Evolutionary conservation across 2,797 vertebrate genomes (phyloP).

Genomic region (Huso huso): DNA sequence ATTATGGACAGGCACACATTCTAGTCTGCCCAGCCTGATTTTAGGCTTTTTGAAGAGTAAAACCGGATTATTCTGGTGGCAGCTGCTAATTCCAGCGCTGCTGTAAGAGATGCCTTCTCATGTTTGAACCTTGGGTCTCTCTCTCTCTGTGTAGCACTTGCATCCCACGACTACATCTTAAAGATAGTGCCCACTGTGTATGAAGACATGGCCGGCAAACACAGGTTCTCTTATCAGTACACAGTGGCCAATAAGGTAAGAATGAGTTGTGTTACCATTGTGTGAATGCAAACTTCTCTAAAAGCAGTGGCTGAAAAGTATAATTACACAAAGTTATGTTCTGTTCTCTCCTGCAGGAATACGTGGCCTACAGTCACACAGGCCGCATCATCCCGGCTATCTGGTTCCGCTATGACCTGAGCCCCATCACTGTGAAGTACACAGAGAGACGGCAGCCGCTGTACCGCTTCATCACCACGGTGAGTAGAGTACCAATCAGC

Average conservation of each 20-base stretch:
- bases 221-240: slow-evolving; percentile 94
- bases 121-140: too few species aligned
- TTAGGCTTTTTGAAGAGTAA: too few species aligned
- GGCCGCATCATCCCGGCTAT: slow-evolving; percentile 97
- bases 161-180: slow-evolving; percentile 95
- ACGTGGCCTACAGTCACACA: slow-evolving; percentile 95
- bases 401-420: slow-evolving; percentile 97
- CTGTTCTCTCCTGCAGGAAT: slow-evolving; percentile 64
- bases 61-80: too few species aligned
- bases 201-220: slow-evolving; percentile 81
- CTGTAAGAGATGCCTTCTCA: too few species aligned
- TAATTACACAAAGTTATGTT: too few species aligned
- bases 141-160: slow-evolving; percentile 65
- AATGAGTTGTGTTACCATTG: slow-evolving; percentile 43
- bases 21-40: too few species aligned
- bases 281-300: slow-evolving; percentile 40
- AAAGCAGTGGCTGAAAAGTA: slow-evolving; percentile 36
- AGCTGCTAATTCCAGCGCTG: too few species aligned
- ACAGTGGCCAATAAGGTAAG: slow-evolving; percentile 95
- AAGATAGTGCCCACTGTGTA: slow-evolving; percentile 98
- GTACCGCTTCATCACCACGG: slow-evolving; percentile 96
- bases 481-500: slow-evolving; percentile 50
- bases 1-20: too few species aligned
- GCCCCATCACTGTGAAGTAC: slow-evolving; percentile 98
- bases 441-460: slow-evolving; percentile 89